Percentiles rank a stretch among this genome's conserved stretches.
phyloP scores from a whole-genome alignment of 2,888 invertebrate species.

The Eupithecia inturbata region DNA sequence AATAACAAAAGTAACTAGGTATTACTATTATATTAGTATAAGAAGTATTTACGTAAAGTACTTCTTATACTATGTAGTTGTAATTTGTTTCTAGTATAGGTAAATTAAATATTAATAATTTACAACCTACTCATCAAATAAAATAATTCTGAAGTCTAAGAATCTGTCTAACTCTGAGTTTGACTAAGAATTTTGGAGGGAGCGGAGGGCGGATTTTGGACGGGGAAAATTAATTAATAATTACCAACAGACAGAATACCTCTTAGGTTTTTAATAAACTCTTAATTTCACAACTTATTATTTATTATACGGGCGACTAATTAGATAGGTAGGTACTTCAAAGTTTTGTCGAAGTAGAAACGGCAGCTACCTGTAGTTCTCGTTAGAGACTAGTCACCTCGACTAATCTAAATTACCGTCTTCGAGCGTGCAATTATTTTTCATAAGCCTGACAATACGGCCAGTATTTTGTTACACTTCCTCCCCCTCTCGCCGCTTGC shows the following conservation, averaged over 20 bases:
- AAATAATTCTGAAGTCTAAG: not conserved
- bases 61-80: too few relatives aligned
- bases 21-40: too few relatives aligned
- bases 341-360: not conserved
- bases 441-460: not conserved
- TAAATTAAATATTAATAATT: too few relatives aligned
- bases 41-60: too few relatives aligned
- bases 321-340: not conserved
- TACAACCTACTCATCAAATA: not conserved
- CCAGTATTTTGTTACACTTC: not conserved
- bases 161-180: too few relatives aligned
- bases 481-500: not conserved
- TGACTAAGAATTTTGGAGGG: not conserved
- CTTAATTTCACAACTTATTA: not conserved
- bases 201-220: not conserved
- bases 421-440: not conserved
- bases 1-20: not conserved
- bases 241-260: not conserved
- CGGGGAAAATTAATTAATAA: not conserved
- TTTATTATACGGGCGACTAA: conserved; percentile 2
- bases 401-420: not conserved
- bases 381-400: not conserved
- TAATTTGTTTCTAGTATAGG: too few relatives aligned
- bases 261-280: not conserved
- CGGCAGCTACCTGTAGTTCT: not conserved